These are phyloP conservation scores for Apteryx owenii DNA, from an alignment of 2,113 vertebrate species.

Conservation along the genomic window DNA sequence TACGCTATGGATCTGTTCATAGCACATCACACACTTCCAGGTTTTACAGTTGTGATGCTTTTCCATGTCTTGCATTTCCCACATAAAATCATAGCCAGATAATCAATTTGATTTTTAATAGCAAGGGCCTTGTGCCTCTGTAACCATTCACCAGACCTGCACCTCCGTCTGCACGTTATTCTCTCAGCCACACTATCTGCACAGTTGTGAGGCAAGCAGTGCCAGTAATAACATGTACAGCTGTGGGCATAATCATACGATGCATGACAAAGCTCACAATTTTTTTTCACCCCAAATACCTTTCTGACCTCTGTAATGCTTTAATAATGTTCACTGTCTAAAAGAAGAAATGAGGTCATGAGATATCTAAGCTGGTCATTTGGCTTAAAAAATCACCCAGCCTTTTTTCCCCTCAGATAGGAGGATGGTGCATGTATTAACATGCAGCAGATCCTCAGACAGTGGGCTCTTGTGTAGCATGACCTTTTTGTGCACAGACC, in stretches of 20 bases:
- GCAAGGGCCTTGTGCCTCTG: not conserved
- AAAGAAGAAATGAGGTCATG: not conserved
- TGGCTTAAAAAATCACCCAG: not conserved
- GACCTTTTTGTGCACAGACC: not conserved
- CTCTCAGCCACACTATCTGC: not conserved
- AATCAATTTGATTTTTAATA: not conserved
- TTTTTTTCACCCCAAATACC: not conserved
- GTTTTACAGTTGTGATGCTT: not conserved
- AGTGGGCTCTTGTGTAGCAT: not conserved
- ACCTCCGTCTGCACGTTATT: not conserved
- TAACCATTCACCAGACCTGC: not conserved
- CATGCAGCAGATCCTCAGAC: not conserved
- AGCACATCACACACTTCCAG: not conserved
- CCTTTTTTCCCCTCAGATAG: not conserved
- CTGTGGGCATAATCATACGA: not conserved
- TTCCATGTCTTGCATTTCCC: not conserved
- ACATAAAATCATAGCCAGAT: not conserved
- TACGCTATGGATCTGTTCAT: not conserved
- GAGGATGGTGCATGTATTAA: not conserved
- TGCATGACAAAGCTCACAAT: not conserved
- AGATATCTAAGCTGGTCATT: not conserved
- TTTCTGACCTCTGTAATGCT: not conserved
- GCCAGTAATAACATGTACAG: not conserved
- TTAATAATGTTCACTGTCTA: not conserved
- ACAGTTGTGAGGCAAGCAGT: not conserved